phyloP scores from a whole-genome alignment of 2,797 vertebrate genomes.

The Sciurus vulgaris region DNA sequence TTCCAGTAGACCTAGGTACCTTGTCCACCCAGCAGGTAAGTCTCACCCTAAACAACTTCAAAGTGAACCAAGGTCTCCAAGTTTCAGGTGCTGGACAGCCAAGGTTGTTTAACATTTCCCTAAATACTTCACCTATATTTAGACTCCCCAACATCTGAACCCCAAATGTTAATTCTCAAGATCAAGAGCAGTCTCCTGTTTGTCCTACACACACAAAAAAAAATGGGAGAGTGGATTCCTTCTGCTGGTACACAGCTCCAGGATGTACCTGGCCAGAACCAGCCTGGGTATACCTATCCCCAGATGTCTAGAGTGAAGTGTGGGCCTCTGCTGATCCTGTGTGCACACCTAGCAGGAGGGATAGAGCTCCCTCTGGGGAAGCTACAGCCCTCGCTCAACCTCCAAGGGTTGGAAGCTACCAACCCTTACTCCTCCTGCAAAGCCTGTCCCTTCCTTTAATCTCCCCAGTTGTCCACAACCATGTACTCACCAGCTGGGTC shows the following conservation, averaged over 20 bases:
- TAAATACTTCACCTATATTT: no score
- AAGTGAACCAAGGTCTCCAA: background rate
- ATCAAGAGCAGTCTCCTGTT: background rate
- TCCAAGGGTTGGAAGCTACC: fast-evolving
- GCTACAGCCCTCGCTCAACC: no score
- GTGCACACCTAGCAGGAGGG: no score
- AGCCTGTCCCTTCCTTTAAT: background rate
- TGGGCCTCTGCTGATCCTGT: background rate
- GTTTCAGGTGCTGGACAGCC: background rate
- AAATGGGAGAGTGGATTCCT: background rate
- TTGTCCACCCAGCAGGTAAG: background rate
- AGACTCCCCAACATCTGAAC: background rate
- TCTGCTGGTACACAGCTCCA: background rate
- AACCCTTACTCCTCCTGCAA: background rate
- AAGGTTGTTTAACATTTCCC: no score
- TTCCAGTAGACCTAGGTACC: background rate
- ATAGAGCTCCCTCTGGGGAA: background rate
- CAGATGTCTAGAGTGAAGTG: background rate
- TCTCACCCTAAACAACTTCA: background rate
- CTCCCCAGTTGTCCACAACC: background rate
- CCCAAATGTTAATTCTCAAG: background rate
- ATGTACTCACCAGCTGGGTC: background rate
- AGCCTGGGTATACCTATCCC: background rate
- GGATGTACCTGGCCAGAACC: no score
- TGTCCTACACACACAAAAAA: background rate